Percentiles rank a stretch among this genome's conserved stretches.
Conservation (phyloP, 2,797 vertebrate genomes). For the Spea hammondii region DNA sequence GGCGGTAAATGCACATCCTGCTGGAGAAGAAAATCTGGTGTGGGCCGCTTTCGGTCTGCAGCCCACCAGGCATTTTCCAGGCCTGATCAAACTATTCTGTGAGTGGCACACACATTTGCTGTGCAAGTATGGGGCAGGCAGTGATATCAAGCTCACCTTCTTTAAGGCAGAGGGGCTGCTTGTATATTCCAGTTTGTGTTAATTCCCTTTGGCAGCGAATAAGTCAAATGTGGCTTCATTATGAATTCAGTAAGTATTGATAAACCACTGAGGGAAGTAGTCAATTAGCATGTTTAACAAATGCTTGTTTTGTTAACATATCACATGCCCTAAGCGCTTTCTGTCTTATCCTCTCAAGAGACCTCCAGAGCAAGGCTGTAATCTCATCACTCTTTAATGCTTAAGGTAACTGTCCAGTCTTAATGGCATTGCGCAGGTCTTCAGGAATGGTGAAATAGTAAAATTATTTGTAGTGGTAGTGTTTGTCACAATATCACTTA, state of each 20-base stretch:
- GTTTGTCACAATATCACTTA: too few species aligned
- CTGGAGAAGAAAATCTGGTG: too few species aligned
- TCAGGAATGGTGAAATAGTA: neutral
- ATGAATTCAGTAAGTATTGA: neutral
- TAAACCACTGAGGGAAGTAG: slow-evolving; percentile 3
- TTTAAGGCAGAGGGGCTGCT: neutral
- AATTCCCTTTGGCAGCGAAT: neutral
- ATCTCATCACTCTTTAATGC: slow-evolving; percentile 4
- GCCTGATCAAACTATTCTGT: too few species aligned
- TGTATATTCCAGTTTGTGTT: neutral
- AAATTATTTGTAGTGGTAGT: too few species aligned
- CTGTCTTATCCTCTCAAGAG: slow-evolving; percentile 7
- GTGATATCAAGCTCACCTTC: too few species aligned
- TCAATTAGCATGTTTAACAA: slow-evolving; percentile 30
- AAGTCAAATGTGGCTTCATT: slow-evolving; percentile 5
- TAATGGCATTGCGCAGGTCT: slow-evolving; percentile 7
- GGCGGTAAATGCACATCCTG: too few species aligned
- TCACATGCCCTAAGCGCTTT: slow-evolving; percentile 14
- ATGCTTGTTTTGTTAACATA: slow-evolving; percentile 24
- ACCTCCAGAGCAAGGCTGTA: slow-evolving; percentile 14
- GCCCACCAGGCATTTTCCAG: too few species aligned
- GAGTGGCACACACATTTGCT: too few species aligned
- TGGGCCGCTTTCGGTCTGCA: too few species aligned
- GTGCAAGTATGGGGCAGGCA: too few species aligned
- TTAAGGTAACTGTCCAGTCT: neutral